Evolutionary conservation across 2,888 invertebrate genomes (phyloP), one percentile per base, ranked within the genome.

Genomic region (Pogonocherus hispidulus): DNA sequence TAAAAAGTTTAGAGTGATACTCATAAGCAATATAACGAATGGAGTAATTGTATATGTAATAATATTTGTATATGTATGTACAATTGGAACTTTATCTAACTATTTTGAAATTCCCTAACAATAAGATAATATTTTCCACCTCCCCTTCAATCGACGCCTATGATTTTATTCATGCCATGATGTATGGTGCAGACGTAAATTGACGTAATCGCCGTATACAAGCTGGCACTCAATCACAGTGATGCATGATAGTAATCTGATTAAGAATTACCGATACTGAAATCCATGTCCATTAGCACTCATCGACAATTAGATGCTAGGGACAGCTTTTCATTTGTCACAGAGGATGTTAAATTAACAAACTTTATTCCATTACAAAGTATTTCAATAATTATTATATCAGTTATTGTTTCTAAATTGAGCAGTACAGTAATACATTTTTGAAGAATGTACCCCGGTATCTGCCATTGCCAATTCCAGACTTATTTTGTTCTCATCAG

Each of bases 221-320:
- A 69, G 66, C 72, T 71, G 64, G 63, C 72, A 70, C 67, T 70
- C 72, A 69, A 74, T 74, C 74, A 74, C 68, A 19, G 35, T 74
- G 70, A 74, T 69, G 59, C 66, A 74, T 69, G 69, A 67, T 65
- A 63, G 66, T 67, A 64, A 70, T 57, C 70, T 72, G 71, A 74
- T 70, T 70, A 70, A 69, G 73, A 71, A 63, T 66, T 67, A 71
- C 69, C 67, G 19, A 65, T 57, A 65, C 57, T 57, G 57, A 65
- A 56, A 65, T 57, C 49, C 46, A 16, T 66, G 65, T 55, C 55
- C 52, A 59, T 64, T 65, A 57, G 65, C 57, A 57, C 51, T 51
- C 51, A 14, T 18, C 41, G 57, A 57, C 51, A 65, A 57, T 47
- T 51, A 57, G 22, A 47, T 44, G 55, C 49, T 41, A 59, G 18